A percentile compares a stretch with the other conserved stretches of the same genome.
phyloP scores from a whole-genome alignment of 1,140 invertebrate species.

The Eufriesea mexicana region DNA sequence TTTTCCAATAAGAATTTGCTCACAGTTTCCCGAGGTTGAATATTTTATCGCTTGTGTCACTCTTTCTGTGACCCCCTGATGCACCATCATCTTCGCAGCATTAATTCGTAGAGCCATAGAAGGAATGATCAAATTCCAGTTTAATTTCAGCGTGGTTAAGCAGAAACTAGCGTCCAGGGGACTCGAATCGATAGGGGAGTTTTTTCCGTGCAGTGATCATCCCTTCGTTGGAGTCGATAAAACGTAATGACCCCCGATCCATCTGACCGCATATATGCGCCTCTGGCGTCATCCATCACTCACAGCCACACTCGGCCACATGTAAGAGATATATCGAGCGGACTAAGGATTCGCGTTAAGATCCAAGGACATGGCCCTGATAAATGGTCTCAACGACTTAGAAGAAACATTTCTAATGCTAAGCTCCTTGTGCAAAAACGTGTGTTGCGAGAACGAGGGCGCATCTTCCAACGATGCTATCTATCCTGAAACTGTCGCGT shows the following conservation, averaged over 20 bases:
- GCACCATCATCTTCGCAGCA: not conserved
- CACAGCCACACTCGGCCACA: not conserved
- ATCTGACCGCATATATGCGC: not conserved
- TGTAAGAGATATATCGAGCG: not conserved
- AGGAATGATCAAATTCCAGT: not conserved
- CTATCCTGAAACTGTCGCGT: not conserved
- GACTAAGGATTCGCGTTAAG: not conserved
- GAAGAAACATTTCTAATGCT: constrained; percentile 18
- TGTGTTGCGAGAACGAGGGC: not conserved
- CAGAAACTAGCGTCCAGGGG: not conserved
- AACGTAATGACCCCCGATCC: constrained; percentile 6
- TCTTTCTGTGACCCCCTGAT: too few species aligned
- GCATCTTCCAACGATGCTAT: not conserved
- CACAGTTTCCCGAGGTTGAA: too few species aligned
- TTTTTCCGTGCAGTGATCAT: not conserved
- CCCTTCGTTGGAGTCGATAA: not conserved
- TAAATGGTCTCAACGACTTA: constrained; percentile 1
- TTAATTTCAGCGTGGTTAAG: not conserved
- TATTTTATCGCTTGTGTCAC: too few species aligned
- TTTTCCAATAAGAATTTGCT: too few species aligned
- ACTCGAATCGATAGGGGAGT: not conserved
- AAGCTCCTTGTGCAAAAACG: not conserved
- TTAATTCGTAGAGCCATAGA: too few species aligned
- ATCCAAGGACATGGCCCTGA: not conserved
- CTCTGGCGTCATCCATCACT: constrained; percentile 1